Percentiles rank a stretch among this genome's conserved stretches.
Evolutionary conservation across 2,113 vertebrate species (phyloP).

Genomic region (Mustela lutreola): DNA sequence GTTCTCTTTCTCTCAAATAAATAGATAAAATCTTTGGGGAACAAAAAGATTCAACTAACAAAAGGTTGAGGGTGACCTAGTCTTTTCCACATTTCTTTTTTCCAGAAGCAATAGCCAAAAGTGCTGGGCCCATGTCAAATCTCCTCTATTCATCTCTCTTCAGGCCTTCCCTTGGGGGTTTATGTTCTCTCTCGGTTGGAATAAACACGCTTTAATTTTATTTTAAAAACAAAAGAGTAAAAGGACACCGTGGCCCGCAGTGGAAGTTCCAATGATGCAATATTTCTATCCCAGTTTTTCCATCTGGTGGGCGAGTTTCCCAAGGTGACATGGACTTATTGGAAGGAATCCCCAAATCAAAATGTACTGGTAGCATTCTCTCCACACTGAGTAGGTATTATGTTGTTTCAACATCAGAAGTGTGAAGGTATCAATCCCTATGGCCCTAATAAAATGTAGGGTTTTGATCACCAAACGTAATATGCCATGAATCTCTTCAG

Average conservation of each 20-base stretch:
- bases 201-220: neutral
- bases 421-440: neutral
- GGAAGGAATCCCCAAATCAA: neutral
- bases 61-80: neutral
- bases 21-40: neutral
- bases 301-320: neutral
- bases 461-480: neutral
- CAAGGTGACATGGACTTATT: neutral
- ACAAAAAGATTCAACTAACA: neutral
- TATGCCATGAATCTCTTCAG: neutral
- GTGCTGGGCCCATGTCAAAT: neutral
- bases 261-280: neutral
- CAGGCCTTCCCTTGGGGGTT: neutral
- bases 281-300: neutral
- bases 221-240: slow-evolving; percentile 3
- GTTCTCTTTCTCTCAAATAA: neutral
- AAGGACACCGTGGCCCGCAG: neutral
- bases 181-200: neutral
- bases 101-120: neutral
- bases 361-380: neutral
- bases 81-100: neutral
- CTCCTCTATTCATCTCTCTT: neutral
- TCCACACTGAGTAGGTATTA: neutral
- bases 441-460: neutral
- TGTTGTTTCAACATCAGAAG: neutral